Evolutionary conservation across 1,140 invertebrate species (phyloP).

Genomic region (Alviniconcha marisindica): DNA sequence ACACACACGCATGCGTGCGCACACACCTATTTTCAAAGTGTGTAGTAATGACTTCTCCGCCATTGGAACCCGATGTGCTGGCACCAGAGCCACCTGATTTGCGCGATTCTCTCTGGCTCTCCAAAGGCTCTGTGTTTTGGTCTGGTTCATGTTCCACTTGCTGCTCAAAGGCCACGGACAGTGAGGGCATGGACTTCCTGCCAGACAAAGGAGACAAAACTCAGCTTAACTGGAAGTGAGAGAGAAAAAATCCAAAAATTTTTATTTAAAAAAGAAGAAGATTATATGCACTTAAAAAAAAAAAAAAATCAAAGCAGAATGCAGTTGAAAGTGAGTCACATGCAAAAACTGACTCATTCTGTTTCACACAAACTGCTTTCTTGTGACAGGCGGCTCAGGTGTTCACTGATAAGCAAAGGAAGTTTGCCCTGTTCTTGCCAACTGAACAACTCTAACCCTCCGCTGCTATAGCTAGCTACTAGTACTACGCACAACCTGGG

Average conservation of each 20-base stretch:
- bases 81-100: neutral
- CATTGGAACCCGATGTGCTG: constrained; percentile 25
- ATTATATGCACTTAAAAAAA: too few relatives aligned
- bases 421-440: too few relatives aligned
- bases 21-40: neutral
- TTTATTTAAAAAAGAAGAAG: neutral
- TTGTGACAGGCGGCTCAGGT: too few relatives aligned
- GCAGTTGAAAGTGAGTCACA: neutral
- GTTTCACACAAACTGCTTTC: too few relatives aligned
- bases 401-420: too few relatives aligned
- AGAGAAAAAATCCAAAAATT: too few relatives aligned
- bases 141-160: neutral
- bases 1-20: neutral
- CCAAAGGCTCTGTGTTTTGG: neutral
- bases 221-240: neutral
- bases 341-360: too few relatives aligned
- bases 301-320: neutral
- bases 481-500: too few relatives aligned
- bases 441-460: too few relatives aligned
- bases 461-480: too few relatives aligned
- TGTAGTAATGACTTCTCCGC: neutral
- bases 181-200: constrained; percentile 31
- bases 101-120: constrained; percentile 12
- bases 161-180: constrained; percentile 14
- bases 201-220: neutral